Evolutionary conservation across 2,797 vertebrate species (phyloP).

Genomic region (Phylloscopus collybita): DNA sequence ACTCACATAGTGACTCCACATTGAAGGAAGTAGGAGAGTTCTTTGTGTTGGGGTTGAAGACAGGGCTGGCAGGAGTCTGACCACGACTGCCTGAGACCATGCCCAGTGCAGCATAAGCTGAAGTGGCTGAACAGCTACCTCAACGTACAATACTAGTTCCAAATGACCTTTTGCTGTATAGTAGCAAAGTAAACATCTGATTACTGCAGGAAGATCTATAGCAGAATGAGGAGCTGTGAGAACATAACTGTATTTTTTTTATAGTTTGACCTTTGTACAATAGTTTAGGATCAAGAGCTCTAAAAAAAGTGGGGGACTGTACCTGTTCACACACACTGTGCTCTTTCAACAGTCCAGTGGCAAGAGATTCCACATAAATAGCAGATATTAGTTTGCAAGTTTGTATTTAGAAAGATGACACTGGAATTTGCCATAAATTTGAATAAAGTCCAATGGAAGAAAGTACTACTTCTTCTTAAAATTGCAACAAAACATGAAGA

Average conservation of each 20-base stretch:
- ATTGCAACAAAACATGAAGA: background rate
- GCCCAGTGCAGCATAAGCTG: background rate
- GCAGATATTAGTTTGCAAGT: background rate
- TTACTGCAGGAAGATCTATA: background rate
- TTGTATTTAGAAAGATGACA: background rate
- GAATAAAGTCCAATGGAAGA: background rate
- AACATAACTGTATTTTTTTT: background rate
- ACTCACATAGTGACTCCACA: background rate
- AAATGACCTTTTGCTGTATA: background rate
- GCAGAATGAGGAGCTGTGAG: background rate
- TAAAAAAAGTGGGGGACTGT: background rate
- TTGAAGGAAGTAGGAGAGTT: fast-evolving
- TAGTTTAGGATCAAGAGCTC: background rate
- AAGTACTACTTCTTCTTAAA: background rate
- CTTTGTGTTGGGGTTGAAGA: background rate
- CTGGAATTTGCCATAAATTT: background rate
- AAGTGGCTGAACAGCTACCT: background rate
- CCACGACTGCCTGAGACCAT: background rate
- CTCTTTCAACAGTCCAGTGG: background rate
- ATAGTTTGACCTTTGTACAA: background rate
- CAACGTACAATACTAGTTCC: background rate
- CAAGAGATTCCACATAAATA: background rate
- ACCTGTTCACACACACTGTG: background rate
- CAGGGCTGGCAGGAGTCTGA: background rate
- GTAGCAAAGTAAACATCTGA: background rate